Percentiles rank a stretch among this genome's conserved stretches.
These are phyloP conservation scores for Podocnemis expansa DNA, from an alignment of 2,113 vertebrate species.

Conservation along the genomic window DNA sequence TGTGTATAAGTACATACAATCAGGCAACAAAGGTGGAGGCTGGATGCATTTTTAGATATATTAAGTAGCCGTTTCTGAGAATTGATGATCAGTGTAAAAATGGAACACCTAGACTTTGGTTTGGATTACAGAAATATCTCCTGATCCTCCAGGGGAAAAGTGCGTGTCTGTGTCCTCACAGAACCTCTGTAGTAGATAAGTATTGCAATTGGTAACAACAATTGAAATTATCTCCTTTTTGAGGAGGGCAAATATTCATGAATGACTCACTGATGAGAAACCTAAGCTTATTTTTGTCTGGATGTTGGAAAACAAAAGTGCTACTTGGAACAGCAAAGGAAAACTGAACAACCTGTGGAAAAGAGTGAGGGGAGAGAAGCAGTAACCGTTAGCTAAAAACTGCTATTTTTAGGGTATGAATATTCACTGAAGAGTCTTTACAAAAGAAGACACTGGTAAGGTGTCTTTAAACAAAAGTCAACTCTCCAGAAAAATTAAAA, in stretches of 20 bases:
- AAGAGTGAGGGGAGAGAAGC: background rate
- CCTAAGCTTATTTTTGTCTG: background rate
- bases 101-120: background rate
- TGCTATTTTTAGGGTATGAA: background rate
- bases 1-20: background rate
- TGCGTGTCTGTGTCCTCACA: background rate
- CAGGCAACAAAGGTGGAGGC: background rate
- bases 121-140: accelerated
- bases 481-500: background rate
- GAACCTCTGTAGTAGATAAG: background rate
- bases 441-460: background rate
- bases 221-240: background rate
- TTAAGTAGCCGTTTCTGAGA: background rate
- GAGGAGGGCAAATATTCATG: background rate
- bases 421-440: background rate
- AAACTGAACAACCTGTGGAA: background rate
- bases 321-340: background rate
- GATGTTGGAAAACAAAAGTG: background rate
- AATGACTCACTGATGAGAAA: background rate
- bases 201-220: background rate
- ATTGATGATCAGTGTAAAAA: background rate
- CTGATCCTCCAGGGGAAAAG: background rate
- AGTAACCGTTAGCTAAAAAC: background rate
- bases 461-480: background rate
- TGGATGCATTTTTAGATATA: background rate